Evolutionary conservation across 64 coral and sea anemone species (phyloP).

Genomic region (Stylophora pistillata): DNA sequence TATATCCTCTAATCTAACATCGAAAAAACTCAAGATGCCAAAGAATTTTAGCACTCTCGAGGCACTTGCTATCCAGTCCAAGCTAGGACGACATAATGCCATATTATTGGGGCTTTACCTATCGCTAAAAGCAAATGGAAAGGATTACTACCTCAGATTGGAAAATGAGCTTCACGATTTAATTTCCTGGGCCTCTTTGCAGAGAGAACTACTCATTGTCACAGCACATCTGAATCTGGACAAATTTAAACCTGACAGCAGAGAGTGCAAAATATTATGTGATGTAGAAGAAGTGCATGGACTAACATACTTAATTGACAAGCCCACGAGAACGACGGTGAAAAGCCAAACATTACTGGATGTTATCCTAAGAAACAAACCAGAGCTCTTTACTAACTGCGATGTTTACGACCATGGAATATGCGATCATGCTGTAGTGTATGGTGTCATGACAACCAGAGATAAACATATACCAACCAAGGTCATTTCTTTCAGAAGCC

Average conservation of each 20-base stretch:
- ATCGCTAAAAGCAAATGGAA: constrained; percentile 30
- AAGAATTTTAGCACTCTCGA: constrained; percentile 32
- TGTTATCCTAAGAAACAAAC: not conserved
- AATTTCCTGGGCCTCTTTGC: constrained; percentile 28
- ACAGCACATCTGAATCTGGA: constrained; percentile 48
- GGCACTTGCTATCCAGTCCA: constrained; percentile 12
- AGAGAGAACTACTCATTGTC: constrained; percentile 18
- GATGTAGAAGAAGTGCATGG: too few species aligned
- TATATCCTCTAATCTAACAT: constrained; percentile 43
- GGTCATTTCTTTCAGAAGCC: constrained; percentile 12
- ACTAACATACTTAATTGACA: too few species aligned
- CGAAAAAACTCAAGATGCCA: constrained; percentile 18
- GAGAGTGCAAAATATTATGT: constrained; percentile 16
- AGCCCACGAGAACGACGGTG: too few species aligned
- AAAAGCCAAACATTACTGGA: not conserved
- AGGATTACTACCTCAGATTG: constrained; percentile 14
- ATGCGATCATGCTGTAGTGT: constrained; percentile 24
- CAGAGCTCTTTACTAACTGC: not conserved
- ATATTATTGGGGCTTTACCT: constrained; percentile 23
- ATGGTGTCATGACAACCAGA: constrained; percentile 12
- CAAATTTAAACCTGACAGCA: constrained; percentile 16
- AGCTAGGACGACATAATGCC: constrained; percentile 21
- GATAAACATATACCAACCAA: not conserved
- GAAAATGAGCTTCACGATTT: constrained; percentile 42
- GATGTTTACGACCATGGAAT: constrained; percentile 10